Evolutionary conservation across 1,140 invertebrate genomes (phyloP).

Genomic region (Heterodera carotae): DNA sequence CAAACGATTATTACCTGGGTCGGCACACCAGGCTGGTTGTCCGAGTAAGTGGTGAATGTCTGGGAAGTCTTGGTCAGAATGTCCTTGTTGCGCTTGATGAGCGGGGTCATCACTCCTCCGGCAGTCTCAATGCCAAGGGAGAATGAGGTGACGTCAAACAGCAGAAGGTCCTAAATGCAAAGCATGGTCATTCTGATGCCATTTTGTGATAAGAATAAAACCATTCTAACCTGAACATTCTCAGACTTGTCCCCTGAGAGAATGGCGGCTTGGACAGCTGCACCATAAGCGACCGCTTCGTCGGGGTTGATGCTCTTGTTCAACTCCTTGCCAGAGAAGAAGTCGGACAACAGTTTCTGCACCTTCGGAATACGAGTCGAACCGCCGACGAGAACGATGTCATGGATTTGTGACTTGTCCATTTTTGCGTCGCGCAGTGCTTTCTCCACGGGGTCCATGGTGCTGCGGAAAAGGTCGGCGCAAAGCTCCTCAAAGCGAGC

Average conservation of each 20-base stretch:
- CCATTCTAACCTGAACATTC: no score
- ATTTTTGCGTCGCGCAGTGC: no score
- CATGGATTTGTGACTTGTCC: conserved; percentile 86
- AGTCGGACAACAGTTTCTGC: no score
- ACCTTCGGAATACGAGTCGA: conserved; percentile 87
- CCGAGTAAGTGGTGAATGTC: no score
- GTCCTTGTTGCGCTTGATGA: conserved; percentile 81
- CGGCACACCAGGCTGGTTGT: conserved; percentile 36
- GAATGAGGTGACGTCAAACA: conserved; percentile 89
- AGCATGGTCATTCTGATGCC: no score
- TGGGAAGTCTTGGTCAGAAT: no score
- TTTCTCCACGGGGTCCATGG: no score
- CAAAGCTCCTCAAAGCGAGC: no score
- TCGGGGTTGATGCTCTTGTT: conserved; percentile 79
- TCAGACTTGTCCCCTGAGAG: no score
- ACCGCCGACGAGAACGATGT: conserved; percentile 93
- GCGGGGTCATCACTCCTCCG: conserved; percentile 83
- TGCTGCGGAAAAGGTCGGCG: no score
- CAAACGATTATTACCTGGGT: conserved; percentile 33
- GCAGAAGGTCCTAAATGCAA: conserved; percentile 83
- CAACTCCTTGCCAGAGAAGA: conserved; percentile 88
- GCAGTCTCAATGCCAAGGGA: conserved; percentile 95
- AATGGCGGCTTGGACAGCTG: conserved; percentile 87
- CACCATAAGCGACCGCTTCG: conserved; percentile 67
- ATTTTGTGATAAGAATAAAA: no score